Base-by-base conservation (phyloP, 2,888 invertebrate genomes). In the Drymonia ruficornis region DNA sequence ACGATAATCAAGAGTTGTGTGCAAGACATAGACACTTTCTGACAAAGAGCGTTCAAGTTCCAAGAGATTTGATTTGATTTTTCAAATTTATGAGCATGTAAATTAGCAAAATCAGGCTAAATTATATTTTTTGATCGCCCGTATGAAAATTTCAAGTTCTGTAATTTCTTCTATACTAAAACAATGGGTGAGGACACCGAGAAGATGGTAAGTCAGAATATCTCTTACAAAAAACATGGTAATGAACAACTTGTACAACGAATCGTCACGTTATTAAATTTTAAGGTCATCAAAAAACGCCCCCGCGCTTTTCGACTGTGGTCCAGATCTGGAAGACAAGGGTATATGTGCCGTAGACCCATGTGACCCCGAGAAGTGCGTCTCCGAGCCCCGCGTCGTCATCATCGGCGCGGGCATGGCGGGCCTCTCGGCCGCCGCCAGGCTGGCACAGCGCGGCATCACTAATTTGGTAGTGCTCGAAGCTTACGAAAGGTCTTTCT, bases 361-460 rank as follows among this genome's bases (percentile, higher is more conserved):
- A 8, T 85, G 85, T 59, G 81, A 89, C 48, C 63, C 82, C 7
- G 70, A 81, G 11, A 67, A 77, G 70, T 86, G 86, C 50, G 86
- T 68, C 57, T 67, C 79, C 1, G 94, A 95, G 78, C 96, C 96
- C 0, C 93, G 93, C 0, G 94, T 97, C 18, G 94, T 97, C 2
- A 95, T 97, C 47, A 88, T 97, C 31, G 97, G 97, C 0, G 97
- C 96, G 0, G 97, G 97, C 15, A 94, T 97, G 84, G 96, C 97
- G 0, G 97, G 97, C 2, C 86, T 97, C 13, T 95, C 96, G 0
- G 96, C 97, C 0, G 97, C 97, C 0, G 95, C 95, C 62, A 93
- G 96, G 59, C 93, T 97, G 1, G 80, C 94, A 0, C 93, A 95
- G 71, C 94, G 95, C 56, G 96, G 96, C 23, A 94, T 97, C 55